Evolutionary conservation across 1,140 invertebrate species (phyloP), one percentile per base, ranked within the genome.

Genomic region (Antheraea pernyi): DNA sequence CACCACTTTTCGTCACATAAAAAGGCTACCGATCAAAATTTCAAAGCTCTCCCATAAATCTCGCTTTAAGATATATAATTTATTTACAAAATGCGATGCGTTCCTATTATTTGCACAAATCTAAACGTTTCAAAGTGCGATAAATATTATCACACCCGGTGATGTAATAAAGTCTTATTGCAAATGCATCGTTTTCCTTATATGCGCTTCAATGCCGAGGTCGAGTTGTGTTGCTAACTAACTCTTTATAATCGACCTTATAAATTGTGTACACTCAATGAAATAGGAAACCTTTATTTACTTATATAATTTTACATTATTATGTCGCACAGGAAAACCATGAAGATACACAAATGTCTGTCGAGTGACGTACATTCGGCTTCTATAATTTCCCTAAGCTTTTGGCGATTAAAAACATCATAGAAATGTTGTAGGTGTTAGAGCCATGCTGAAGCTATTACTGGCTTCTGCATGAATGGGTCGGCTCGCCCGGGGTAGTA

Each of bases 191-290:
- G 68, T 78, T 82, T 80, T 79, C 81, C 77, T 81, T 78, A 78
- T 80, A 75, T 69, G 66, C 36, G 66, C 62, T 72, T 83, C 84
- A 86, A 84, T 86, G 82, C 78, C 81, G 79, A 72, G 80, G 80
- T 78, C 81, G 65, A 62, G 63, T 76, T 71, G 77, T 71, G 73
- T 69, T 53, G 13, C 46, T 53, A 68, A 65, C 19, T 53, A 68
- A 60, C n/a, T 37, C 42, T 74, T 74, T 73, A 70, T 48, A 46
- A 58, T 19, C n/a, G 66, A 58, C 13, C 39, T 60, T 58, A 68
- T 68, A 68, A 72, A 30, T 30, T 4, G 22, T 30, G 22, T 70
- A 73, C 71, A 22, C 36, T 22, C 69, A 70, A 67, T 60, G 59
- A 60, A 60, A 60, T 69, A 60, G 69, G 58, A 67, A 74, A 67